Conservation (phyloP, 2,113 vertebrate genomes). For the Formicarius rufipectus region DNA sequence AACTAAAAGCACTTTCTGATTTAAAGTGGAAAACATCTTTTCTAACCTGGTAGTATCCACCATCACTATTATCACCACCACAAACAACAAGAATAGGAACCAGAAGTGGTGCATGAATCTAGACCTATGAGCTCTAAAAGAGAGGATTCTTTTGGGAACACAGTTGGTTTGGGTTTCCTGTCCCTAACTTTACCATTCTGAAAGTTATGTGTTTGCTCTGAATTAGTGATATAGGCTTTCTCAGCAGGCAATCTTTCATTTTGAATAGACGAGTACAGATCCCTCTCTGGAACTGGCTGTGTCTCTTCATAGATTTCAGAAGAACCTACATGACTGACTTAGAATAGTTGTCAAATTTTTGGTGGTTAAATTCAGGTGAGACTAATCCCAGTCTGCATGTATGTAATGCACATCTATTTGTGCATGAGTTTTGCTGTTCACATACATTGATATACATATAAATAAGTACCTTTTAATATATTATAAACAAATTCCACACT, state of each 20-base stretch:
- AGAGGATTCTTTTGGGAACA: background rate
- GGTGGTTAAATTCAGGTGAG: background rate
- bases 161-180: background rate
- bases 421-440: background rate
- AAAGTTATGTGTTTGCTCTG: background rate
- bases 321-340: background rate
- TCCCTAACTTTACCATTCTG: background rate
- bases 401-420: background rate
- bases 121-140: background rate
- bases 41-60: background rate
- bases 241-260: background rate
- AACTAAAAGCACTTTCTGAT: background rate
- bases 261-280: background rate
- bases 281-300: background rate
- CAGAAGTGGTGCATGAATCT: background rate
- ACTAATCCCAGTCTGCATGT: background rate
- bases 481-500: background rate
- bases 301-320: background rate
- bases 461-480: background rate
- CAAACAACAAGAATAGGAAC: background rate
- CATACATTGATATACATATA: background rate
- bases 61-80: background rate
- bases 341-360: background rate
- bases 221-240: background rate
- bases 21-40: slow-evolving; percentile 24